Base-by-base conservation (phyloP, 2,797 vertebrate genomes). In the Hyperoplus lanceolatus region DNA sequence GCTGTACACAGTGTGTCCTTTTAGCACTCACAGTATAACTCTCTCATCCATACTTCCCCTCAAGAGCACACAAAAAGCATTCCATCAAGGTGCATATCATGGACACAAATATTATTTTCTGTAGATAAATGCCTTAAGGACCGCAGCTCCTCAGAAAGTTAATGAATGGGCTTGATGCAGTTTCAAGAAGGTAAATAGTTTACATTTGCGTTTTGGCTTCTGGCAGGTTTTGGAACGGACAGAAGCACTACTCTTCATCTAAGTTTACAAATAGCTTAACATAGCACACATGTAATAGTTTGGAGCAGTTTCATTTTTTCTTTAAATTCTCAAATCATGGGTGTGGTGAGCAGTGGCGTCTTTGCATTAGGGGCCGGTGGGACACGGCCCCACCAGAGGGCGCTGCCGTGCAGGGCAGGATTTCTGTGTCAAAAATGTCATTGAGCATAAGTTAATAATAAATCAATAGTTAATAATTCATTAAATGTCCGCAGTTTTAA, bases 11-110 rank as follows among this genome's bases (percentile, higher is more conserved):
- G 62, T 51, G 9, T 70, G 67, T 62, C 48, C 81, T 83, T 79
- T 86, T 82, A 88, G 87, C 74, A 3, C 75, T 80, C 63, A 42
- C 81, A 55, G 68, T 83, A 29, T 29, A 73, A 62, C 65, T 70
- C 78, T 71, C 66, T 1, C 8, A 43, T 59, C 59, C 62, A 73
- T 65, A 49, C 59, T 8, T 82, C 51, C 79, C 86, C 82, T 79
- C 38, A 66, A 50, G 56, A 83, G 74, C 58, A 70, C 58, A 70
- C 82, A 82, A 65, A 81, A 81, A 84, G 36, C 49, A 50, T 77
- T 62, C 84, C 58, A 73, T 88, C 83, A 73, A 53, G 1, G 21
- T 13, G 56, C 46, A 57, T 70, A 72, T 29, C 60, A 49, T 53
- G 51, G 43, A 72, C 70, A 84, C 73, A 66, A 73, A 73, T 61